Base-by-base conservation (phyloP, 2,113 vertebrate genomes). In the Cephalopholis sonnerati region DNA sequence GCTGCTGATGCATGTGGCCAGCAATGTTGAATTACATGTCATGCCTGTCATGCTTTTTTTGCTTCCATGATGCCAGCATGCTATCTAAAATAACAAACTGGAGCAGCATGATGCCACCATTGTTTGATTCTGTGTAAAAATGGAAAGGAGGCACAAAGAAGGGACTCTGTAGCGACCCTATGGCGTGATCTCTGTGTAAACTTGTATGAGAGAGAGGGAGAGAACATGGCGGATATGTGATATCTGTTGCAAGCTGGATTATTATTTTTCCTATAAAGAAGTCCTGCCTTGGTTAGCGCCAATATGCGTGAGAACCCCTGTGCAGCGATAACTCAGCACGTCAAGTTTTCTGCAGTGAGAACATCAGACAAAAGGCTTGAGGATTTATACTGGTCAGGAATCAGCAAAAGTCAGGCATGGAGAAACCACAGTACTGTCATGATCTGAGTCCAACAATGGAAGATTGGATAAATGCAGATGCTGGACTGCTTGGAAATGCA, bases 361-460 rank as follows among this genome's bases (percentile, higher is more conserved):
- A 86, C 73, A 81, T 70, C 25, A 83, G 66, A 87, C 78, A 87
- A 86, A 89, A 77, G 84, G 29, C 65, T 76, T 65, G 17, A 76
- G 61, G 85, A 91, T 80, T 92, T 86, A 89, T 67, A 5, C 74
- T 80, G 81, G 82, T 90, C 87, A 78, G 77, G 89, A 90, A 93
- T 88, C 82, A 91, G 87, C 82, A 73, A 75, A 86, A 79, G 74
- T 75, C 74, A 85, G 77, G 80, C 13, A 53, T 54, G 32, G 67
- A 79, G 82, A 89, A 93, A 91, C 91, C 89, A 72, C 92, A 91
- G 61, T 51, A 84, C 83, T 88, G 79, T 91, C 91, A 92, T 46
- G 55, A 90, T 88, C 87, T 68, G 70, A 62, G 57, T 82, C 77
- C 86, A 93, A 88, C 88, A 91, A 91, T 83, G 84, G 80, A 79